phyloP scores from a whole-genome alignment of 2,797 vertebrate species.

The Psittacula echo region DNA sequence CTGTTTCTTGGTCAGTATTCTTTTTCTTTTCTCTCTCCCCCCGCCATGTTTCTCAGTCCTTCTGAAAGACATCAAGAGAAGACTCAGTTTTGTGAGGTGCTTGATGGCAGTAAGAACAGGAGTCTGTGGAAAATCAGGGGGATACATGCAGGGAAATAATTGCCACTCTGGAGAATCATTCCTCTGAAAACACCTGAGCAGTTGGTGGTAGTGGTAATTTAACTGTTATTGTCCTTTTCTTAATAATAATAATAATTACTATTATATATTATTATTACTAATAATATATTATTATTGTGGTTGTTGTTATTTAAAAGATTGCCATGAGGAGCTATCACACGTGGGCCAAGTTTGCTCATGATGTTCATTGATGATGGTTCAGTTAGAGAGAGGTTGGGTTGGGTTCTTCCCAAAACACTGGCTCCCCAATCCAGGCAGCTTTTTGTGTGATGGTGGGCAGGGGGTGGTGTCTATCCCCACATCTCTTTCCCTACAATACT shows the following conservation, averaged over 20 bases:
- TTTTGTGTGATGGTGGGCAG: background rate
- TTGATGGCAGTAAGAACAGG: background rate
- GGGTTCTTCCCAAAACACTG: background rate
- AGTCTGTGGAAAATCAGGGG: background rate
- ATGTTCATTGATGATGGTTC: background rate
- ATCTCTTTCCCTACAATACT: background rate
- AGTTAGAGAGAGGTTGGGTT: background rate
- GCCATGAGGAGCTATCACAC: background rate
- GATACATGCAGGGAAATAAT: background rate
- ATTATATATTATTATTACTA: background rate
- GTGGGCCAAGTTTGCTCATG: background rate
- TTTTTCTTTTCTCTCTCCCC: background rate
- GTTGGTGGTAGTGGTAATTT: background rate
- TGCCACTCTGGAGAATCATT: background rate
- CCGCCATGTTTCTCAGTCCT: background rate
- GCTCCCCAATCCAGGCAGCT: background rate
- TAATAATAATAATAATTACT: background rate
- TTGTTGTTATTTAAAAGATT: background rate
- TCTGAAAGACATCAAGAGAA: background rate
- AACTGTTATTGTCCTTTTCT: background rate
- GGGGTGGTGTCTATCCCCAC: background rate
- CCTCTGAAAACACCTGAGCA: background rate
- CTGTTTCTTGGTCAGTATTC: constrained; percentile 49
- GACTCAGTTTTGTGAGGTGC: background rate
- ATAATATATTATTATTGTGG: background rate